Evolutionary conservation across 2,888 invertebrate genomes (phyloP), one percentile per base, ranked within the genome.

Genomic region (Octodonta nipae): DNA sequence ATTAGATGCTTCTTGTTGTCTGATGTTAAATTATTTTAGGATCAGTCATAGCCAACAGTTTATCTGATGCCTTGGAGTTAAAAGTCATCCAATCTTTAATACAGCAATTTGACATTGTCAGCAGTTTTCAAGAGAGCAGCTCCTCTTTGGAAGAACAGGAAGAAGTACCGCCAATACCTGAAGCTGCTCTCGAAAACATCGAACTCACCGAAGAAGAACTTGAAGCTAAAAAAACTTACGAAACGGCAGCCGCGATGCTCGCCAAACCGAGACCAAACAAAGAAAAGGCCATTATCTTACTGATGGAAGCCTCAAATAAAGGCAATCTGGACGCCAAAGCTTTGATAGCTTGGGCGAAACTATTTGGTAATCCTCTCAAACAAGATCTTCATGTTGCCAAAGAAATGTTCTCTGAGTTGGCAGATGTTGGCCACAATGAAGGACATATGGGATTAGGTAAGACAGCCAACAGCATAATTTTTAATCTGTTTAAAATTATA

Each of bases 311-410:
- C 0, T 83, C 91, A 0, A 75, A 77, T 26, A 66, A 77, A 34
- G 88, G 88, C 24, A 87, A 92, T 56, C 59, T 66, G 1, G 78
- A 81, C 28, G 87, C 95, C 0, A 73, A 78, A 56, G 83, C 88
- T 37, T 71, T 82, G 55, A 61, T 93, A 4, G 92, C 91, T 1
- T 91, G 92, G 85, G 84, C 83, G 0, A 72, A 82, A 47, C 60
- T 96, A 4, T 77, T 89, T 48, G 95, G 95, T 0, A 83, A 72
- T 52, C 82, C 73, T 37, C 65, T 85, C 8, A 70, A 74, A 24
- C 75, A 87, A 47, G 79, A 92, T 57, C 66, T 89, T 36, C 66
- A 75, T 5, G 73, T 72, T 33, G 89, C 92, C 0, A 73, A 71
- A 47, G 63, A 69, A 26, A 77, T 81, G 42, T 92, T 95, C 52